Evolutionary conservation across 2,113 vertebrate genomes (phyloP), one percentile per base, ranked within the genome.

Genomic region (Cinclus mexicanus): DNA sequence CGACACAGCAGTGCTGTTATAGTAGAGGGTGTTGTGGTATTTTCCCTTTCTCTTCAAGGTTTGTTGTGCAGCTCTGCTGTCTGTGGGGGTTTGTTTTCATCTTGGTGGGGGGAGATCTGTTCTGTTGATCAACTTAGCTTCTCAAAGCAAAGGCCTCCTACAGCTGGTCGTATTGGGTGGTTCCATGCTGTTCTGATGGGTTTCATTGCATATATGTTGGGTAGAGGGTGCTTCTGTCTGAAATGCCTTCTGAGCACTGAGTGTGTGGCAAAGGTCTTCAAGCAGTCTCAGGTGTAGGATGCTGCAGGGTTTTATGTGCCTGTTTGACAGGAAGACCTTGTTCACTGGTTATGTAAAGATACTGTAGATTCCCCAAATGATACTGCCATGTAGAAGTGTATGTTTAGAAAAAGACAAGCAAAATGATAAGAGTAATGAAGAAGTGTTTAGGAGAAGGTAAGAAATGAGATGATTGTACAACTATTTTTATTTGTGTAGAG

Each of bases 191-290:
- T 44, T 49, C 63, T 49, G 50, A 9, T 81, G 55, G 55, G n/a
- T 69, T 72, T 81, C 1, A 1, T 53, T 75, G 33, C 19, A 0
- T 28, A 0, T 31, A 2, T n/a, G 33, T 49, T 87, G 14, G 10
- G 26, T n/a, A 20, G 50, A 49, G 31, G 1, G 7, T 12, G 21
- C 16, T 60, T 53, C 16, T 65, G 18, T 56, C 46, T 44, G 64
- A 31, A 61, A 5, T 3, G 12, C 20, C 41, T 7, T 29, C 25
- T 49, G 37, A 78, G 39, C 35, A 1, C 52, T 31, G 49, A 81
- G n/a, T 14, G 28, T 7, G 2, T 22, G 61, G n/a, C 33, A 63
- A 65, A 79, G 60, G 31, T 49, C 42, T 88, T 22, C 4, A 10
- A 23, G 44, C 10, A n/a, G 14, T 46, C 5, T 60, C 50, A 52